Percentiles rank a stretch among this genome's conserved stretches.
phyloP scores from a whole-genome alignment of 1,140 invertebrate genomes.

The Halesus radiatus region DNA sequence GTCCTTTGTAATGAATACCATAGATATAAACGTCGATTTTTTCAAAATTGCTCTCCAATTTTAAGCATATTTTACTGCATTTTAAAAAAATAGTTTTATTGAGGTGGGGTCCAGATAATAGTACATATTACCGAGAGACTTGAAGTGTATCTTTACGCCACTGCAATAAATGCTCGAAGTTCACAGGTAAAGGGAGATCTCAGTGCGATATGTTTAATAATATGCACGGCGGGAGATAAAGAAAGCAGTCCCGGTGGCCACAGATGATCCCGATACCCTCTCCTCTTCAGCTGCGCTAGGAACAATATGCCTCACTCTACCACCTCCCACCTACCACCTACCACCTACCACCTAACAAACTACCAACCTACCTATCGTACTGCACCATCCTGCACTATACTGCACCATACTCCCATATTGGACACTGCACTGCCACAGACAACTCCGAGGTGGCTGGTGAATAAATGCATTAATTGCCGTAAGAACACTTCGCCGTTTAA shows the following conservation, averaged over 20 bases:
- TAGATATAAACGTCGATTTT: too few relatives aligned
- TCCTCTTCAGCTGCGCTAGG: slow-evolving; percentile 31
- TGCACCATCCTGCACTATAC: background rate
- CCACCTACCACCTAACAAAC: too few relatives aligned
- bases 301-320: slow-evolving; percentile 47
- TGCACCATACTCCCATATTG: background rate
- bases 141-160: background rate
- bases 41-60: too few relatives aligned
- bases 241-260: slow-evolving; percentile 53
- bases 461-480: too few relatives aligned
- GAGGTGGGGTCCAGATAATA: too few relatives aligned
- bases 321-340: too few relatives aligned
- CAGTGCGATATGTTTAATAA: background rate
- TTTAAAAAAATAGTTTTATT: too few relatives aligned
- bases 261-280: slow-evolving; percentile 55
- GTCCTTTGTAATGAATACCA: too few relatives aligned
- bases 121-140: too few relatives aligned
- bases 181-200: background rate
- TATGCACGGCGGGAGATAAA: slow-evolving; percentile 26
- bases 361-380: background rate
- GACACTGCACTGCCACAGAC: background rate
- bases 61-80: too few relatives aligned
- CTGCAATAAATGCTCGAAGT: background rate
- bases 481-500: too few relatives aligned
- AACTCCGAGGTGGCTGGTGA: too few relatives aligned